These are phyloP conservation scores for Laterallus jamaicensis DNA, from an alignment of 2,113 vertebrate genomes.

Conservation along the genomic window DNA sequence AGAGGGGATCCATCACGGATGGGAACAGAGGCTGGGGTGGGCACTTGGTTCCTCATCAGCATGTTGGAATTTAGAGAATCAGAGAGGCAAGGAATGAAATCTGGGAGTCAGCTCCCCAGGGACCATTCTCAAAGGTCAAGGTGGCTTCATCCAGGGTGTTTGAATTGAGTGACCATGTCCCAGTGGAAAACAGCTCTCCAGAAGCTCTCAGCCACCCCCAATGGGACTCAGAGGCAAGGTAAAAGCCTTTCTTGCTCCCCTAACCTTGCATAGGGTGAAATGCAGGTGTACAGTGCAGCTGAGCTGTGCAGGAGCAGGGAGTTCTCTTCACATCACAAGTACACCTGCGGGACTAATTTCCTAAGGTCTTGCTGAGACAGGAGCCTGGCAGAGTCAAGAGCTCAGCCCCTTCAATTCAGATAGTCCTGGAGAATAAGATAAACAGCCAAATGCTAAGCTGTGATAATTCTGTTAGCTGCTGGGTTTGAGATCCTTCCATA, in stretches of 20 bases:
- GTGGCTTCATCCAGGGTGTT: background rate
- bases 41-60: background rate
- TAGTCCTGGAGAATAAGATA: background rate
- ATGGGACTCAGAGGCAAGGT: background rate
- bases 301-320: background rate
- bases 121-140: background rate
- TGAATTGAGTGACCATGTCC: background rate
- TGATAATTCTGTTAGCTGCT: background rate
- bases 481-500: background rate
- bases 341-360: background rate
- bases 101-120: fast-evolving
- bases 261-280: fast-evolving
- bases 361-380: background rate
- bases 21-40: background rate
- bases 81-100: background rate
- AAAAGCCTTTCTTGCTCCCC: background rate
- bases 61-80: background rate
- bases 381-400: background rate
- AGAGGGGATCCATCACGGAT: fast-evolving
- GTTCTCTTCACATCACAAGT: background rate
- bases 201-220: background rate
- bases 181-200: background rate
- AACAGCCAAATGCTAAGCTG: background rate
- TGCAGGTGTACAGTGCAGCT: background rate
- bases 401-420: background rate